Percentiles rank a stretch among this genome's conserved stretches.
Conservation (phyloP, 35 echinoderm and acorn worm genomes). For the Heliocidaris tuberculata region DNA sequence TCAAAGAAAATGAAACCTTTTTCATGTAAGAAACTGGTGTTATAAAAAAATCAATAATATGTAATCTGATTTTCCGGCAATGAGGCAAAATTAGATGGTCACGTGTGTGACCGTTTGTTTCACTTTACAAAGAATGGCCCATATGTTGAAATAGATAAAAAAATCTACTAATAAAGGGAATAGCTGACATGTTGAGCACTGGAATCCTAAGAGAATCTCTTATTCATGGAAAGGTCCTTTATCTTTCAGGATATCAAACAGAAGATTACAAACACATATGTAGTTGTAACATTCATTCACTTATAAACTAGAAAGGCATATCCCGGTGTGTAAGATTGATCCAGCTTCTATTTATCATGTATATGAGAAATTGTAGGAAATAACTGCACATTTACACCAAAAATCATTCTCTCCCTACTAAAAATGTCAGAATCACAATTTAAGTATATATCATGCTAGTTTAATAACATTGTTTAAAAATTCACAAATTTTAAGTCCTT, state of each 20-base stretch:
- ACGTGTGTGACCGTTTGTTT: too few species aligned
- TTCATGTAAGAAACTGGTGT: too few species aligned
- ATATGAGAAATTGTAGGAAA: neutral
- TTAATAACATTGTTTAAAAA: too few species aligned
- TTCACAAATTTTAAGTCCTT: too few species aligned
- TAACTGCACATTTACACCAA: neutral
- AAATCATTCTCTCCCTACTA: neutral
- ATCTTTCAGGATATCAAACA: conserved; percentile 8
- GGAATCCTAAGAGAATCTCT: neutral
- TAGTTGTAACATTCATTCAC: neutral
- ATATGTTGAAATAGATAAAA: neutral
- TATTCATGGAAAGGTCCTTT: neutral
- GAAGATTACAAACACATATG: neutral
- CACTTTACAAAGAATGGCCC: too few species aligned
- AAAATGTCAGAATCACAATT: too few species aligned
- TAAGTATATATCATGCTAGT: too few species aligned
- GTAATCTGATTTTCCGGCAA: too few species aligned
- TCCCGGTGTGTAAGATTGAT: neutral
- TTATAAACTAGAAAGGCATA: neutral
- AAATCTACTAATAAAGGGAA: neutral
- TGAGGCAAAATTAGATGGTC: too few species aligned
- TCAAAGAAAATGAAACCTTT: too few species aligned
- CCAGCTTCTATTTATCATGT: too few species aligned
- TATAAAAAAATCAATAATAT: too few species aligned
- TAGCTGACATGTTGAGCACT: neutral